phyloP scores from a whole-genome alignment of 2,888 invertebrate species.

The Notodonta ziczac region DNA sequence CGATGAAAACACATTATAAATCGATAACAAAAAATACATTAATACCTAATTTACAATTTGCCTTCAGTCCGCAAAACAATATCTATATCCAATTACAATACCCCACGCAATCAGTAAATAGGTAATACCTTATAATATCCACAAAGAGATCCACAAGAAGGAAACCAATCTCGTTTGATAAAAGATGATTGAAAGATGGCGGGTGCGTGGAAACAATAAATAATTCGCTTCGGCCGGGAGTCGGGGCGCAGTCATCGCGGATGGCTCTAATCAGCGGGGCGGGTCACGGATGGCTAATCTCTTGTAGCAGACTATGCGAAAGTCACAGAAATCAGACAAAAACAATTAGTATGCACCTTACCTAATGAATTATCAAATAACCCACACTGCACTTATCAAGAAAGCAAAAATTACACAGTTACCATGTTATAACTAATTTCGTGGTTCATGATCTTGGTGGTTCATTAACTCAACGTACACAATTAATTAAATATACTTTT shows the following conservation, averaged over 20 bases:
- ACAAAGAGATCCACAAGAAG: conserved; percentile 22
- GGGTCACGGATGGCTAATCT: not conserved
- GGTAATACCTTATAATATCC: conserved; percentile 25
- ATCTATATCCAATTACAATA: conserved; percentile 13
- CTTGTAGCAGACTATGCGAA: not conserved
- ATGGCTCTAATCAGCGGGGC: not conserved
- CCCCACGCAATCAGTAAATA: conserved; percentile 14
- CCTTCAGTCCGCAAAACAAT: not conserved
- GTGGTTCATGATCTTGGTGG: too few relatives aligned
- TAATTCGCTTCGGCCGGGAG: conserved; percentile 21
- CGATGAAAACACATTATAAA: too few relatives aligned
- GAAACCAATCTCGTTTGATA: conserved; percentile 41
- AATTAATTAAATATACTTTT: too few relatives aligned
- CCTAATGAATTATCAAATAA: too few relatives aligned
- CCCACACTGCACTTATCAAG: too few relatives aligned
- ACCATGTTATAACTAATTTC: too few relatives aligned
- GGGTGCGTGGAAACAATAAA: conserved; percentile 31
- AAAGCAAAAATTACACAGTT: too few relatives aligned
- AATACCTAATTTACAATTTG: not conserved
- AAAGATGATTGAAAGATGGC: conserved; percentile 42
- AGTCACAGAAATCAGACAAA: too few relatives aligned
- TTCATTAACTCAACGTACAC: too few relatives aligned
- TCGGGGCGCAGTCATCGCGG: conserved; percentile 6
- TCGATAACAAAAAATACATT: not conserved
- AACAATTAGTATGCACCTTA: too few relatives aligned